A percentile compares a stretch with the other conserved stretches of the same genome.
Conservation (phyloP, 2,113 vertebrate genomes). For the Amphiprion ocellaris region DNA sequence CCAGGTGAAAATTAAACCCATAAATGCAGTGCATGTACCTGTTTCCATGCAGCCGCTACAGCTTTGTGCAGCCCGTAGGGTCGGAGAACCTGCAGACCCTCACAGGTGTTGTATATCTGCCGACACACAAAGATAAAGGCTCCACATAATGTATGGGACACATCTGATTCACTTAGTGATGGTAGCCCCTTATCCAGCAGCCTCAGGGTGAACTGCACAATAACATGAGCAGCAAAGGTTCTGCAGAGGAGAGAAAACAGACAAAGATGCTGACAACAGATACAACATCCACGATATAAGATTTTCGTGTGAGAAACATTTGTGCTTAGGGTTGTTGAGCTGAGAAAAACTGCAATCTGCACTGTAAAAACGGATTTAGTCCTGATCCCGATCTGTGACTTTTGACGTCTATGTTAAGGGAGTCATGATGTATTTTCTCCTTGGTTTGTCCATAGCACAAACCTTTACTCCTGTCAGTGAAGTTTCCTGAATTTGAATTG, state of each 20-base stretch:
- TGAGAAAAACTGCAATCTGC: no score
- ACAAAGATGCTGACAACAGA: neutral
- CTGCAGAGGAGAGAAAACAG: slow-evolving; percentile 74
- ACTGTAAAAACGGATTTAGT: no score
- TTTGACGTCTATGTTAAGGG: no score
- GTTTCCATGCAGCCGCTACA: slow-evolving; percentile 90
- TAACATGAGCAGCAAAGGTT: slow-evolving; percentile 86
- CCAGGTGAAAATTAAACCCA: no score
- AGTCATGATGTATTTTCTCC: no score
- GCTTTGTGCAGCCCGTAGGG: slow-evolving; percentile 89
- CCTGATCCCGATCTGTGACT: no score
- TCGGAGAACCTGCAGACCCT: slow-evolving; percentile 89
- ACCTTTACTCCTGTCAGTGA: no score
- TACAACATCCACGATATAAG: no score
- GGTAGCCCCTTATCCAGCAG: slow-evolving; percentile 88
- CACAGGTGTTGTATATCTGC: slow-evolving; percentile 94
- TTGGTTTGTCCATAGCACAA: no score
- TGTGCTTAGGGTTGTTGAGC: no score
- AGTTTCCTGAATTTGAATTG: no score
- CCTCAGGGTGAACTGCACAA: slow-evolving; percentile 91
- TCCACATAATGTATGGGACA: slow-evolving; percentile 85
- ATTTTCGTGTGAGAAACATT: no score
- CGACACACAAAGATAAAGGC: slow-evolving; percentile 94
- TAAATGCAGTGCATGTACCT: slow-evolving; percentile 81
- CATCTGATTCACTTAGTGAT: slow-evolving; percentile 77